A percentile compares a stretch with the other conserved stretches of the same genome.
phyloP scores from a whole-genome alignment of 2,888 invertebrate genomes.

The Eupithecia vulgata region DNA sequence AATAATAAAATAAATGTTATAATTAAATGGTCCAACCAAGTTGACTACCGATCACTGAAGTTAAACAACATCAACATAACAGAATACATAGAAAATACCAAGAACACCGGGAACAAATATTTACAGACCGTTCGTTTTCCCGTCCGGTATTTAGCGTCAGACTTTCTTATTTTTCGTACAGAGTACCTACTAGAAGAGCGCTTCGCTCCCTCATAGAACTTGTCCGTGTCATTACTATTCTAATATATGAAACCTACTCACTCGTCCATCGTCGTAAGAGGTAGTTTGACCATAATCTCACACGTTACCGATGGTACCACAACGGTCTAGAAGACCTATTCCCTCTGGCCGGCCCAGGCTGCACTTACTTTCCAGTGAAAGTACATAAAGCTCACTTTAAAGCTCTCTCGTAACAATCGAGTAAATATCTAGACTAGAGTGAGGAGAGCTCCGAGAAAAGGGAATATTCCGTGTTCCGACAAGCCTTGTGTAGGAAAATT shows the following conservation, averaged over 20 bases:
- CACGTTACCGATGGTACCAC: not conserved
- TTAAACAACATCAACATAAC: no score
- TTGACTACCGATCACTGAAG: no score
- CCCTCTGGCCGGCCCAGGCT: not conserved
- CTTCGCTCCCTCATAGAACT: constrained; percentile 23
- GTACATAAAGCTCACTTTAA: not conserved
- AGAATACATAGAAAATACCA: no score
- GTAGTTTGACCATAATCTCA: not conserved
- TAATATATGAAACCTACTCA: constrained; percentile 3
- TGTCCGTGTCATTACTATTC: constrained; percentile 18
- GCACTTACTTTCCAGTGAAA: not conserved
- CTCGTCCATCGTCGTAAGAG: not conserved
- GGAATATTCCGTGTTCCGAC: not conserved
- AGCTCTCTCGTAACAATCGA: constrained; percentile 4
- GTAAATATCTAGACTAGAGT: not conserved
- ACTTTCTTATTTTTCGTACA: constrained; percentile 37
- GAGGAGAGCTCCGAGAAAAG: not conserved
- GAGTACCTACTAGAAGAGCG: constrained; percentile 31
- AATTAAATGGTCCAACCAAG: no score
- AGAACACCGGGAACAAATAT: no score
- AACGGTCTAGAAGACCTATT: not conserved
- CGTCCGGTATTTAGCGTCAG: constrained; percentile 43
- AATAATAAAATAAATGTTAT: no score
- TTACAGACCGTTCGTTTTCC: constrained; percentile 47
- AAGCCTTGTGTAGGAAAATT: not conserved